Percentiles rank a stretch among this genome's conserved stretches.
phyloP scores from a whole-genome alignment of 1,140 invertebrate genomes.

The Drosophila kurseongensis region DNA sequence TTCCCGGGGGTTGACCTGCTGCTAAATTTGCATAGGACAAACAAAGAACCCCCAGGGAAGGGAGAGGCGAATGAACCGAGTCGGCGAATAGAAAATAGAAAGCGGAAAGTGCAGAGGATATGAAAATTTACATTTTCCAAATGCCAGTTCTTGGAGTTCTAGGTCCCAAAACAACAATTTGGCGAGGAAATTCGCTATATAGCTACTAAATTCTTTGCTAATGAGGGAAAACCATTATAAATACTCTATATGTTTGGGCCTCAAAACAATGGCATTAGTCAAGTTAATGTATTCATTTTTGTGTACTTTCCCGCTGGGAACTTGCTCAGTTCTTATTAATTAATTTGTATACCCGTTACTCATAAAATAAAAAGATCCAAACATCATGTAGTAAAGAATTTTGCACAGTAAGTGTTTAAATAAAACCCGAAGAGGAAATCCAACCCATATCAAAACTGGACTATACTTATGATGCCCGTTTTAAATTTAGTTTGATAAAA shows the following conservation, averaged over 20 bases:
- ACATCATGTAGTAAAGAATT: too few relatives aligned
- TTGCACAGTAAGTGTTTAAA: too few relatives aligned
- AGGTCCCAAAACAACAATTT: neutral
- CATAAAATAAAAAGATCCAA: too few relatives aligned
- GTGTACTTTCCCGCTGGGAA: too few relatives aligned
- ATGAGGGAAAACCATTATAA: neutral
- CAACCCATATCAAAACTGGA: too few relatives aligned
- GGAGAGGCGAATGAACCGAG: constrained; percentile 52
- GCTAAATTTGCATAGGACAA: constrained; percentile 69
- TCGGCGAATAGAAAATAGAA: constrained; percentile 3
- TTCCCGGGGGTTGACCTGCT: constrained; percentile 5
- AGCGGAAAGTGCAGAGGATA: constrained; percentile 13
- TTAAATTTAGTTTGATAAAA: too few relatives aligned
- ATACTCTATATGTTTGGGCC: neutral
- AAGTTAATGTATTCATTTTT: neutral
- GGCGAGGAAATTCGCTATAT: neutral
- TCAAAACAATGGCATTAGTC: neutral
- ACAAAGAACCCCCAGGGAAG: constrained; percentile 33
- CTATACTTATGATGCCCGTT: too few relatives aligned
- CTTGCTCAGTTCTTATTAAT: neutral
- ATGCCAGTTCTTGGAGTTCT: constrained; percentile 12
- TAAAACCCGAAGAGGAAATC: too few relatives aligned
- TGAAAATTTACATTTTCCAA: constrained; percentile 24
- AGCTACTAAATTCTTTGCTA: neutral
- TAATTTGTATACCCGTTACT: too few relatives aligned